Evolutionary conservation across 1,140 invertebrate genomes (phyloP).

Genomic region (Teleopsis dalmanni): DNA sequence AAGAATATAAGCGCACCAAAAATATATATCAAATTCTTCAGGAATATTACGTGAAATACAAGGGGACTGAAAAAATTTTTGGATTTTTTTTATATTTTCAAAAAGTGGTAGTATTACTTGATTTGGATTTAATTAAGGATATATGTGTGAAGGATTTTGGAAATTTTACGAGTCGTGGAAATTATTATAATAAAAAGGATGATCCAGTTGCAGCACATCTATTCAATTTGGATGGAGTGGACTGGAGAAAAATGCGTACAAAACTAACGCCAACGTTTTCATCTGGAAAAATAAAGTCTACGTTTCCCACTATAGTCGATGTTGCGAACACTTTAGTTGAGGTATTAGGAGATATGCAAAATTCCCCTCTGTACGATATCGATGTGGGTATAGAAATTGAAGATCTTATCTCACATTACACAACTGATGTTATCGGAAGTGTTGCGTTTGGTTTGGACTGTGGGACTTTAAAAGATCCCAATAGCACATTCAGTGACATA

Average conservation of each 20-base stretch:
- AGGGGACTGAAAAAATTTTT: constrained; percentile 20
- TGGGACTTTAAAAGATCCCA: constrained; percentile 49
- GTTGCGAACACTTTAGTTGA: constrained; percentile 33
- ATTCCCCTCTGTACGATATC: neutral
- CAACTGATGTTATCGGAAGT: constrained; percentile 54
- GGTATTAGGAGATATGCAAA: constrained; percentile 21
- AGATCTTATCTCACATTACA: constrained; percentile 47
- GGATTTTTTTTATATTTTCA: constrained; percentile 22
- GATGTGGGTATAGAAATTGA: constrained; percentile 25
- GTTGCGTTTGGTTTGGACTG: constrained; percentile 54
- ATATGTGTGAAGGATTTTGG: constrained; percentile 53
- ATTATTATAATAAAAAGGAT: constrained; percentile 42
- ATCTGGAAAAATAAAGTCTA: constrained; percentile 50
- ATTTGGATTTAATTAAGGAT: constrained; percentile 53
- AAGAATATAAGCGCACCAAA: constrained; percentile 14
- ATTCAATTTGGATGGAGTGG: constrained; percentile 43
- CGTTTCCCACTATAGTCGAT: constrained; percentile 42
- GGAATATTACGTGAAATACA: constrained; percentile 34
- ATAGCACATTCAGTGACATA: constrained; percentile 47
- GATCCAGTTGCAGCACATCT: constrained; percentile 47
- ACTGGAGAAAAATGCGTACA: constrained; percentile 50
- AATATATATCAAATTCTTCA: constrained; percentile 16
- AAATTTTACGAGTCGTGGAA: constrained; percentile 46
- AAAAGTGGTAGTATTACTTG: constrained; percentile 23
- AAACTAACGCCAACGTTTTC: constrained; percentile 52